phyloP scores from a whole-genome alignment of 2,113 vertebrate species.

The Telmatochromis brachygnathus region DNA sequence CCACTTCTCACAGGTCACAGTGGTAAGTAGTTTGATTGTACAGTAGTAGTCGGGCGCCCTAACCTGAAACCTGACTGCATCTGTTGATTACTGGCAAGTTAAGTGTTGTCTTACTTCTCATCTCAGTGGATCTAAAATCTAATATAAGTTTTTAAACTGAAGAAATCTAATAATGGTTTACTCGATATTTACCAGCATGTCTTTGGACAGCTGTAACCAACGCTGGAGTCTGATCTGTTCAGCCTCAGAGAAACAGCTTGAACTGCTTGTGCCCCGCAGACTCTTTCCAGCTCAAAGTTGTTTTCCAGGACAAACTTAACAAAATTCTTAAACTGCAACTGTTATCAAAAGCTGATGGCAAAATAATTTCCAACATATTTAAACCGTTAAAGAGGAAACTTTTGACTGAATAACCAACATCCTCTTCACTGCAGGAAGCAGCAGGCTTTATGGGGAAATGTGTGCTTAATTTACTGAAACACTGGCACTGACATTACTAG shows the following conservation, averaged over 20 bases:
- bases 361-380: constrained; percentile 37
- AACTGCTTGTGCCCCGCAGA: neutral
- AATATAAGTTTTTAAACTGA: neutral
- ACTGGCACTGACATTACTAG: constrained; percentile 22
- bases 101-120: neutral
- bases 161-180: neutral
- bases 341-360: constrained; percentile 19
- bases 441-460: constrained; percentile 52
- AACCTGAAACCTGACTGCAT: neutral
- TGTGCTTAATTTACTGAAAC: constrained; percentile 36
- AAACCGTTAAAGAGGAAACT: constrained; percentile 27
- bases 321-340: neutral
- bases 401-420: constrained; percentile 41
- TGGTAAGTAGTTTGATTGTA: neutral
- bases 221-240: neutral
- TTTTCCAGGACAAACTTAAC: neutral
- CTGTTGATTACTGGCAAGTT: neutral
- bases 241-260: neutral
- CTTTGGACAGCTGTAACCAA: neutral
- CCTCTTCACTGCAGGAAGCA: constrained; percentile 39
- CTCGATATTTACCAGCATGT: neutral
- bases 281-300: neutral
- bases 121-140: neutral
- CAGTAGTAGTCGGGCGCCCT: neutral
- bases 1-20: neutral